Percentiles rank a stretch among this genome's conserved stretches.
Conservation (phyloP, 2,888 invertebrate species). For the Spicauda simplicius region DNA sequence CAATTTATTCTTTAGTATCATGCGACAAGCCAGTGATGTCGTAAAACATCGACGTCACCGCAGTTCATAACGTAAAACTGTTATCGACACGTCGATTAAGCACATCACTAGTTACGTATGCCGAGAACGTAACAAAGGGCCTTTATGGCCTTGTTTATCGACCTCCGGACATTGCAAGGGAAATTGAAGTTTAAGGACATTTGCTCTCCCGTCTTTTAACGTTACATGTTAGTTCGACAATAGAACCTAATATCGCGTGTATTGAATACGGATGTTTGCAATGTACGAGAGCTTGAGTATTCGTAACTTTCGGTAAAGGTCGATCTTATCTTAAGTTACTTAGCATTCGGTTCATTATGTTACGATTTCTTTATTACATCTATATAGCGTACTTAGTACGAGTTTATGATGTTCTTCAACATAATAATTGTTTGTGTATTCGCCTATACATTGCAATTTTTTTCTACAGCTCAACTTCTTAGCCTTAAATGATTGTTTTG, state of each 20-base stretch:
- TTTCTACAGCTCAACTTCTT: too few species aligned
- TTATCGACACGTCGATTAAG: slow-evolving; percentile 45
- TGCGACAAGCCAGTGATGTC: background rate
- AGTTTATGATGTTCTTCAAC: too few species aligned
- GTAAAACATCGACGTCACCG: slow-evolving; percentile 3
- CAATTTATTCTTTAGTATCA: too few species aligned
- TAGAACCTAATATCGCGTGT: slow-evolving; percentile 28
- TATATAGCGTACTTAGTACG: background rate
- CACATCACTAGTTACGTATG: slow-evolving; percentile 59
- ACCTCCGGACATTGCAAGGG: slow-evolving; percentile 55
- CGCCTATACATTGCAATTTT: too few species aligned
- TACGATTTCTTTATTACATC: background rate
- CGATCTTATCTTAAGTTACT: slow-evolving; percentile 10
- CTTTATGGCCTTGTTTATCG: slow-evolving; percentile 65
- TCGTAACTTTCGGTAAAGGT: slow-evolving; percentile 1
- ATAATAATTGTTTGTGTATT: too few species aligned
- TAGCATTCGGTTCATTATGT: slow-evolving; percentile 2
- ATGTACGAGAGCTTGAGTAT: background rate
- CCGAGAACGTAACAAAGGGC: slow-evolving; percentile 59
- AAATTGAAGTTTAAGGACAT: slow-evolving; percentile 49
- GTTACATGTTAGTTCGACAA: slow-evolving; percentile 20
- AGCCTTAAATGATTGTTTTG: too few species aligned
- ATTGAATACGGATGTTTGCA: background rate
- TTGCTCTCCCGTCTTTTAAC: slow-evolving; percentile 29
- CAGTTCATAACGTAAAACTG: slow-evolving; percentile 21